Evolutionary conservation across 2,888 invertebrate species (phyloP).

Genomic region (Torymus texanus): DNA sequence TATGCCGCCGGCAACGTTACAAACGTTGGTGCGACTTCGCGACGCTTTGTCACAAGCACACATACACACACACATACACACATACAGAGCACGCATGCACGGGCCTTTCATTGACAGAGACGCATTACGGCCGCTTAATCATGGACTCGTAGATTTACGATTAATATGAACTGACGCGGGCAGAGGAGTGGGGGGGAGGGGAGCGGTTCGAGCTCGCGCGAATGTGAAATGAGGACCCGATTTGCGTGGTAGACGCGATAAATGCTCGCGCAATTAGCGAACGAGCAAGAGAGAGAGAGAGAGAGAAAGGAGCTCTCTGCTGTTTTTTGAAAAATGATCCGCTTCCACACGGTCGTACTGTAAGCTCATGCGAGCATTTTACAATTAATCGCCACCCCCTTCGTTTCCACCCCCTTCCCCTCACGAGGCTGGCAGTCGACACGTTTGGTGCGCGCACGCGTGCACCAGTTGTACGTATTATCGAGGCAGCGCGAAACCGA

Average conservation of each 20-base stretch:
- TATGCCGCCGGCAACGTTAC: slow-evolving; percentile 7
- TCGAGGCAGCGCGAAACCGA: no score
- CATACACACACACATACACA: neutral
- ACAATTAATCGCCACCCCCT: slow-evolving; percentile 25
- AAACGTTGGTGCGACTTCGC: slow-evolving; percentile 7
- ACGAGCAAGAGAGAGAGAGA: neutral
- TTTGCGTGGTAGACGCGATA: slow-evolving; percentile 49
- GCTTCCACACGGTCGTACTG: neutral
- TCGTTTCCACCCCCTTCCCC: neutral
- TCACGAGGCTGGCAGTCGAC: neutral
- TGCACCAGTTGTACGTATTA: neutral
- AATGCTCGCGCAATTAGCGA: slow-evolving; percentile 49
- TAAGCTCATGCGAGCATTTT: neutral
- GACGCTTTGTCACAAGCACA: slow-evolving; percentile 35
- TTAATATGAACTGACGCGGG: slow-evolving; percentile 59
- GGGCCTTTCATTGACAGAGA: slow-evolving; percentile 58
- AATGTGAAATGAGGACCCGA: slow-evolving; percentile 58
- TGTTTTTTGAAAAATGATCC: slow-evolving; percentile 38
- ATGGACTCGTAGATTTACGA: slow-evolving; percentile 59
- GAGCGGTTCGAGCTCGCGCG: neutral
- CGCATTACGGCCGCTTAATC: slow-evolving; percentile 60
- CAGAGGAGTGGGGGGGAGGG: neutral
- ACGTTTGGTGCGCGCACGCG: neutral
- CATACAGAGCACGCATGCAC: neutral
- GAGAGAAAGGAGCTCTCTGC: neutral